Evolutionary conservation across 2,888 invertebrate genomes (phyloP).

Genomic region (Rotaria macrura): DNA sequence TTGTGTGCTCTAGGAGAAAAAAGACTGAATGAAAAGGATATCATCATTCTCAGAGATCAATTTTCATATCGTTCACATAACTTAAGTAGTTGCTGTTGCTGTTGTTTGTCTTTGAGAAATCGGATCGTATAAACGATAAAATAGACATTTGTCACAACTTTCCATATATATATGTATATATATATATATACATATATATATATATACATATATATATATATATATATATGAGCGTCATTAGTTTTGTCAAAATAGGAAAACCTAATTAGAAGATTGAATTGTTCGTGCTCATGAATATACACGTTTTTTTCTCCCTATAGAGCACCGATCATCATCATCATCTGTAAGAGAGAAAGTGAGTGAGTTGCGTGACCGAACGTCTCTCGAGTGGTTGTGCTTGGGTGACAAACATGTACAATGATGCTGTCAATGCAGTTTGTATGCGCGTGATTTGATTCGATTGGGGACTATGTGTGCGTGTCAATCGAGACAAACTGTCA

Average conservation of each 20-base stretch:
- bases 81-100: background rate
- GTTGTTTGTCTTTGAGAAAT: background rate
- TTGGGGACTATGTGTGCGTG: background rate
- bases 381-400: background rate
- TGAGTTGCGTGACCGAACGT: constrained; percentile 3
- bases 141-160: background rate
- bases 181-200: too few species aligned
- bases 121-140: background rate
- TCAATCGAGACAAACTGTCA: constrained; percentile 12
- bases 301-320: background rate
- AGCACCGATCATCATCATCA: constrained; percentile 6
- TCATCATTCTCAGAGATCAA: background rate
- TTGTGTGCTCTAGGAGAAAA: background rate
- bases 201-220: too few species aligned
- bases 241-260: constrained; percentile 7
- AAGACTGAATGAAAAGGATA: background rate
- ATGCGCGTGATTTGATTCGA: constrained; percentile 12
- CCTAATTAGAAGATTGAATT: constrained; percentile 8
- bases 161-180: background rate
- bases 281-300: constrained; percentile 1
- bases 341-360: background rate
- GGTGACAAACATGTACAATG: constrained; percentile 12
- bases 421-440: background rate
- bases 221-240: background rate
- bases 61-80: constrained; percentile 4